Evolutionary conservation across 2,113 vertebrate genomes (phyloP).

Genomic region (Callionymus lyra): DNA sequence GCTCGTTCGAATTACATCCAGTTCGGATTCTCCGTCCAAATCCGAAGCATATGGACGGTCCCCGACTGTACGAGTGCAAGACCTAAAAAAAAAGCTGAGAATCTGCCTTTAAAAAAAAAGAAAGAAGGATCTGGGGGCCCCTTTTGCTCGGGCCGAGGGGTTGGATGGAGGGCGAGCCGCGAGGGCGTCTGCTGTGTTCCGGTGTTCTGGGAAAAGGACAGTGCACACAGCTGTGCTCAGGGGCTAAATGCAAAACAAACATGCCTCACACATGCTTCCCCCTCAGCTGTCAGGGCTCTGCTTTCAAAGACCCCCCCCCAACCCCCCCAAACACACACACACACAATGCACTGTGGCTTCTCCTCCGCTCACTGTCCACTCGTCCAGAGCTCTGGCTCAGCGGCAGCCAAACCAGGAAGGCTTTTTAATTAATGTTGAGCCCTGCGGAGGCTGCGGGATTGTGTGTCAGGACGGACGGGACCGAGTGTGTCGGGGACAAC

Average conservation of each 20-base stretch:
- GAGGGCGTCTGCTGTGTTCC: slow-evolving; percentile 57
- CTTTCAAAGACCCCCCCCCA: slow-evolving; percentile 57
- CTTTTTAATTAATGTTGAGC: slow-evolving; percentile 66
- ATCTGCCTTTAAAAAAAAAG: slow-evolving; percentile 9
- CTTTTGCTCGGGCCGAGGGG: slow-evolving; percentile 28
- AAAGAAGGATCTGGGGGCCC: slow-evolving; percentile 32
- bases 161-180: slow-evolving; percentile 41
- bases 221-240: slow-evolving; percentile 67
- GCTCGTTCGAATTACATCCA: slow-evolving; percentile 31
- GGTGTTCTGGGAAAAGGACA: slow-evolving; percentile 70
- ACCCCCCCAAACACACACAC: slow-evolving; percentile 5
- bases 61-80: slow-evolving; percentile 7
- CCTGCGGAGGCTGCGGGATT: slow-evolving; percentile 54
- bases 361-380: slow-evolving; percentile 26
- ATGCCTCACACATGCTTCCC: slow-evolving; percentile 68
- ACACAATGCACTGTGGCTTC: slow-evolving; percentile 33
- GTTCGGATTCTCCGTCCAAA: slow-evolving; percentile 24
- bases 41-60: slow-evolving; percentile 26
- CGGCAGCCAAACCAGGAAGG: slow-evolving; percentile 32
- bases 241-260: slow-evolving; percentile 75
- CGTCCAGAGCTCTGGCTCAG: slow-evolving; percentile 8
- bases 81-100: slow-evolving; percentile 15
- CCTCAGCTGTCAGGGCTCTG: slow-evolving; percentile 72
- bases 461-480: slow-evolving; percentile 56
- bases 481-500: slow-evolving; percentile 18